Conservation (phyloP, 1,140 invertebrate species). For the Plectus sambesii region DNA sequence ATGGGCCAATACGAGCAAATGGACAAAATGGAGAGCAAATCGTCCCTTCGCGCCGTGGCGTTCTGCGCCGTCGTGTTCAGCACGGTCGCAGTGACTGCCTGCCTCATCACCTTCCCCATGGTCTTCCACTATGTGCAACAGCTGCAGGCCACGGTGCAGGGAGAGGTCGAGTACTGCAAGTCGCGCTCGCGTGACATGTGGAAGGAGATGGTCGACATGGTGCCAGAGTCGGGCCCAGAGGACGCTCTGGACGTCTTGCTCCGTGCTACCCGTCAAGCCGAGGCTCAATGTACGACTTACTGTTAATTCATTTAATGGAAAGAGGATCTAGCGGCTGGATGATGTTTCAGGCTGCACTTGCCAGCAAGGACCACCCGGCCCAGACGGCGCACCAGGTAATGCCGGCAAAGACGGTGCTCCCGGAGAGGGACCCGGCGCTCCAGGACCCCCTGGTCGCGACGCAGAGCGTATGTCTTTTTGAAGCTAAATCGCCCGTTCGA, state of each 20-base stretch:
- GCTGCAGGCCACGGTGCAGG: conserved; percentile 41
- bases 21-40: conserved; percentile 22
- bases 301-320: too few relatives aligned
- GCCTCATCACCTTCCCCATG: conserved; percentile 42
- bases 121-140: conserved; percentile 45
- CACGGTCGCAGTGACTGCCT: conserved; percentile 44
- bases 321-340: too few relatives aligned
- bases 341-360: neutral
- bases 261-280: conserved; percentile 38
- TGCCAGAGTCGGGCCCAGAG: conserved; percentile 21
- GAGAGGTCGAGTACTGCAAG: conserved; percentile 45
- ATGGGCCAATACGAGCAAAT: too few relatives aligned
- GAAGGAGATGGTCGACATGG: conserved; percentile 43
- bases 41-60: conserved; percentile 35
- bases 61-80: conserved; percentile 44
- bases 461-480: too few relatives aligned
- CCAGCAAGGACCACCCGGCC: conserved; percentile 44
- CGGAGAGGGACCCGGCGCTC: conserved; percentile 32
- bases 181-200: conserved; percentile 42
- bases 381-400: conserved; percentile 28
- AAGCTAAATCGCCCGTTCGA: too few relatives aligned
- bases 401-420: conserved; percentile 34
- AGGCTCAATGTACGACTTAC: conserved; percentile 41
- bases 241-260: conserved; percentile 23
- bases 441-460: conserved; percentile 39